phyloP scores from a whole-genome alignment of 2,797 vertebrate genomes.

The Nothura maculosa region DNA sequence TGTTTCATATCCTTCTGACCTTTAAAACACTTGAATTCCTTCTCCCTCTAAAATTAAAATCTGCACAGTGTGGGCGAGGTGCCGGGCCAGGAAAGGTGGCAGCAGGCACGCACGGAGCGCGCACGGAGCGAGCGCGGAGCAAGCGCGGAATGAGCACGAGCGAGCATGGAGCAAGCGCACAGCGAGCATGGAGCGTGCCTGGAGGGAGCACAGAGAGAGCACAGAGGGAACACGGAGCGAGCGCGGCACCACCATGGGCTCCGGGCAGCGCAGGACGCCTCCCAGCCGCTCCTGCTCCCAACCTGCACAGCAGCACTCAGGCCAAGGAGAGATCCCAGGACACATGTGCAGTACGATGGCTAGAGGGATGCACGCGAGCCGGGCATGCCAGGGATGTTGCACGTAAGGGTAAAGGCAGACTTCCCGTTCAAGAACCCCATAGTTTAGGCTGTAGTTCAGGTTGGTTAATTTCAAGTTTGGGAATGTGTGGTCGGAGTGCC shows the following conservation, averaged over 20 bases:
- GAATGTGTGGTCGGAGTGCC: not conserved
- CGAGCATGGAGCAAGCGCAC: too few species aligned
- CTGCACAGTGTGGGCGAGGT: rapidly evolving
- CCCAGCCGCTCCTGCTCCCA: rapidly evolving
- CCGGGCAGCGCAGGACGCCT: too few species aligned
- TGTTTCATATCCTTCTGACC: not conserved
- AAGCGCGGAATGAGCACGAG: too few species aligned
- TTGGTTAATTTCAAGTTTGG: not conserved
- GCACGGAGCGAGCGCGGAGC: not conserved
- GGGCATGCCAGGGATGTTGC: rapidly evolving
- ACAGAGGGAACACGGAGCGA: not conserved
- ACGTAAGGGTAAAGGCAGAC: not conserved
- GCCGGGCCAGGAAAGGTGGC: not conserved
- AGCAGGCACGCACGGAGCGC: not conserved
- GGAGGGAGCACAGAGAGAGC: too few species aligned
- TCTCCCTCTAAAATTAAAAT: not conserved
- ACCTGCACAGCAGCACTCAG: rapidly evolving
- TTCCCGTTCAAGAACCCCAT: not conserved
- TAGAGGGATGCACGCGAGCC: rapidly evolving
- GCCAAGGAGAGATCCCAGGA: rapidly evolving
- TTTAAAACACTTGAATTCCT: not conserved
- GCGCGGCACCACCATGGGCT: too few species aligned
- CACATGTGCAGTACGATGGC: rapidly evolving
- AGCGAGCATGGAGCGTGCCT: too few species aligned
- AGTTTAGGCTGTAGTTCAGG: not conserved